These are phyloP conservation scores for Melinaea marsaeus DNA, from an alignment of 2,888 invertebrate genomes.

Conservation along the genomic window DNA sequence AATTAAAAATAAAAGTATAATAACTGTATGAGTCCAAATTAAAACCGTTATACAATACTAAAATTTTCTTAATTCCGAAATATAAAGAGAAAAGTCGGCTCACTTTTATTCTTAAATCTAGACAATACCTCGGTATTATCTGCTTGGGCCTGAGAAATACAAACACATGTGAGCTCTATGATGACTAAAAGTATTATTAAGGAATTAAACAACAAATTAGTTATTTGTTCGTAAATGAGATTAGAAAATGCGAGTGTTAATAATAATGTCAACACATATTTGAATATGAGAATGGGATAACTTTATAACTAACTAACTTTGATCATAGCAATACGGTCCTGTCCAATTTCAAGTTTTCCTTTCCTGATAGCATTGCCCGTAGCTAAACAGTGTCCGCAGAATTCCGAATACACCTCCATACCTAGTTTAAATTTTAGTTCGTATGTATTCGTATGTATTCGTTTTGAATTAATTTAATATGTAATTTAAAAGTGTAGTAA, in stretches of 20 bases:
- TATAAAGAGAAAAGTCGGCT: conserved; percentile 84
- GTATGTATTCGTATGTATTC: too few species aligned
- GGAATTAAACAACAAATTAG: too few species aligned
- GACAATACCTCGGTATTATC: conserved; percentile 78
- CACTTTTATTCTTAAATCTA: conserved; percentile 81
- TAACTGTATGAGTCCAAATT: too few species aligned
- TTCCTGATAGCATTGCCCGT: conserved; percentile 80
- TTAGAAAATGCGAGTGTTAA: too few species aligned
- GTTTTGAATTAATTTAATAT: too few species aligned
- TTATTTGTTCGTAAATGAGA: too few species aligned
- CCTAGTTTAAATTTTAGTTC: conserved; percentile 39
- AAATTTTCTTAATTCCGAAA: conserved; percentile 8
- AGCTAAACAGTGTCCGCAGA: conserved; percentile 82
- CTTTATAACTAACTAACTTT: conserved; percentile 45
- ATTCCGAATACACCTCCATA: conserved; percentile 83
- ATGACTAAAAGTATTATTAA: too few species aligned
- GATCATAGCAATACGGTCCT: conserved; percentile 80
- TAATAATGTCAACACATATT: too few species aligned
- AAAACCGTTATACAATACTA: neutral
- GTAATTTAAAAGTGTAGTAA: too few species aligned
- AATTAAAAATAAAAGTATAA: too few species aligned
- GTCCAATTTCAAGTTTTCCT: conserved; percentile 83
- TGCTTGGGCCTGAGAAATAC: conserved; percentile 65
- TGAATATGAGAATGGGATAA: neutral
- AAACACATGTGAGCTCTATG: neutral